Percentiles rank a stretch among this genome's conserved stretches.
Conservation (phyloP, 2,888 invertebrate genomes). For the Macrosiphum euphorbiae region DNA sequence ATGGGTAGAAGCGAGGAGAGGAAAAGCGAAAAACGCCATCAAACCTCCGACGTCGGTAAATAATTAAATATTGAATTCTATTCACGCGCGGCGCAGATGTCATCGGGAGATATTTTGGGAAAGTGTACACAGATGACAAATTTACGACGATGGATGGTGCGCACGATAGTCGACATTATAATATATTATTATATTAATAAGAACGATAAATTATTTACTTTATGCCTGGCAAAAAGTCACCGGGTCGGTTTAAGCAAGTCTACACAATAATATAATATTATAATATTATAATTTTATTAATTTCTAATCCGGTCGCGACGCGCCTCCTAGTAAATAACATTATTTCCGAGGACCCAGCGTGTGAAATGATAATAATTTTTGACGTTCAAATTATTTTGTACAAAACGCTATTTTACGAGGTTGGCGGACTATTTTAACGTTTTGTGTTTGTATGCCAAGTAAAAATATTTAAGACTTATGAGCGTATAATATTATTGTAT, state of each 20-base stretch:
- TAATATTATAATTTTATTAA: neutral
- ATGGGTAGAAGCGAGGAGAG: neutral
- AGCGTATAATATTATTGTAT: neutral
- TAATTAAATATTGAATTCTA: slow-evolving; percentile 18
- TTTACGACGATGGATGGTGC: neutral
- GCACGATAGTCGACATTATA: neutral
- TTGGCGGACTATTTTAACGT: neutral
- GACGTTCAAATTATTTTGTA: slow-evolving; percentile 10
- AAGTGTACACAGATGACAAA: slow-evolving; percentile 16
- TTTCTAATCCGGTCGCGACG: slow-evolving; percentile 36
- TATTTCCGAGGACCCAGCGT: neutral
- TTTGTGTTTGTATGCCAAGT: neutral
- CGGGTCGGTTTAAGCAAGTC: neutral
- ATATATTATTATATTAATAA: slow-evolving; percentile 9
- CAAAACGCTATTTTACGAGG: neutral
- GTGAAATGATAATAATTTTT: slow-evolving; percentile 33
- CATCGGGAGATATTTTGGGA: slow-evolving; percentile 41
- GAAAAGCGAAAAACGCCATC: slow-evolving; percentile 25
- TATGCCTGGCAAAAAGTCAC: neutral
- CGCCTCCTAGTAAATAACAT: neutral
- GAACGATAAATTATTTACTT: slow-evolving; percentile 32
- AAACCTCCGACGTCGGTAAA: neutral
- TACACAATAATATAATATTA: no score
- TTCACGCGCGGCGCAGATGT: neutral
- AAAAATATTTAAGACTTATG: slow-evolving; percentile 1